Evolutionary conservation across 2,888 invertebrate genomes (phyloP).

Genomic region (Trichacis sp.): DNA sequence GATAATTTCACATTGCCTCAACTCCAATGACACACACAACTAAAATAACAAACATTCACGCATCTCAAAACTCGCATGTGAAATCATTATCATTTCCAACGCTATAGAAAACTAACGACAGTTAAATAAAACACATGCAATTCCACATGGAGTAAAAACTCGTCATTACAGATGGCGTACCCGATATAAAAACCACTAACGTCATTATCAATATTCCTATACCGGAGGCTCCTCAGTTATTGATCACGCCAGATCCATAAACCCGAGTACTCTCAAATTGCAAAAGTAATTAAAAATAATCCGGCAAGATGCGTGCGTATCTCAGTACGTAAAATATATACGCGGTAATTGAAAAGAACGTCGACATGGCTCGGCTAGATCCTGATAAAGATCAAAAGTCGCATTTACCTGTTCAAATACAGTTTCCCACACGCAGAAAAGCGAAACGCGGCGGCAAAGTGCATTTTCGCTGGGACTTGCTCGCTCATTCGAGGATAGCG

Average conservation of each 20-base stretch:
- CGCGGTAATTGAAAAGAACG: constrained; percentile 40
- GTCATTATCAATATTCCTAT: too few relatives aligned
- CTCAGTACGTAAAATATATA: constrained; percentile 6
- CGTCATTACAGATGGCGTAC: too few relatives aligned
- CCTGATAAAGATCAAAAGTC: constrained; percentile 41
- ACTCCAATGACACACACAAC: too few relatives aligned
- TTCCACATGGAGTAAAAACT: too few relatives aligned
- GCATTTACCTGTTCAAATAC: constrained; percentile 40
- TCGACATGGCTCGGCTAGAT: constrained; percentile 20
- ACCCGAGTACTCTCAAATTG: neutral
- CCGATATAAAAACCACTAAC: neutral
- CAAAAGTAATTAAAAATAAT: neutral
- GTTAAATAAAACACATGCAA: too few relatives aligned
- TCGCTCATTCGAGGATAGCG: constrained; percentile 28
- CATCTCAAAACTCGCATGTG: too few relatives aligned
- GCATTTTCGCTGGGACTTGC: constrained; percentile 35
- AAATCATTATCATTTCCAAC: too few relatives aligned
- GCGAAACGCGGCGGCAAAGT: constrained; percentile 45
- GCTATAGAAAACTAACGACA: too few relatives aligned
- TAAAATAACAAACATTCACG: too few relatives aligned
- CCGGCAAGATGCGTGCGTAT: too few relatives aligned
- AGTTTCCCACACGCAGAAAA: constrained; percentile 33
- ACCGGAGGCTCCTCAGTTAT: too few relatives aligned
- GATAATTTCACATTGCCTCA: too few relatives aligned
- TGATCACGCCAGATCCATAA: neutral